Evolutionary conservation across 2,888 invertebrate genomes (phyloP).

Genomic region (Luffia ferchaultella): DNA sequence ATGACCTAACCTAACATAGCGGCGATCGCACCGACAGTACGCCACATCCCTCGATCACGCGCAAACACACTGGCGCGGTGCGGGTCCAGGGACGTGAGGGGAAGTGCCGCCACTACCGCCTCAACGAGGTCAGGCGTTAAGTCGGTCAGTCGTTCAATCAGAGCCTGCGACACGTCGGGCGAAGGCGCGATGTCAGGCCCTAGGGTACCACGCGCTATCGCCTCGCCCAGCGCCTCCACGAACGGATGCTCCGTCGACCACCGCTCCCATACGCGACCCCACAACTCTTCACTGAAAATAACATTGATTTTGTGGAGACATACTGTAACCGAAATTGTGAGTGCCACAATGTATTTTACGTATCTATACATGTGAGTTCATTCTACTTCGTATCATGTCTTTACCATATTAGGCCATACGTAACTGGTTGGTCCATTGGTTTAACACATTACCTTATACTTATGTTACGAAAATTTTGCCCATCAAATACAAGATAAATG

Average conservation of each 20-base stretch:
- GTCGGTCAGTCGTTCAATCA: conserved; percentile 71
- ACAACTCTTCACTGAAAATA: conserved; percentile 41
- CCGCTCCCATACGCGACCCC: conserved; percentile 49
- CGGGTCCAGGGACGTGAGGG: conserved; percentile 47
- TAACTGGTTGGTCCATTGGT: no score
- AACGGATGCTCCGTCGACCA: conserved; percentile 61
- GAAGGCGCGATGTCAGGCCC: conserved; percentile 63
- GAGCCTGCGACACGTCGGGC: conserved; percentile 68
- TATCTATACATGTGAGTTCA: no score
- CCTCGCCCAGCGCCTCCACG: conserved; percentile 70
- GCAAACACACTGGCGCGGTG: conserved; percentile 52
- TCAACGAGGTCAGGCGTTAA: conserved; percentile 73
- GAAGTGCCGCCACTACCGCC: conserved; percentile 66
- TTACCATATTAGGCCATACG: no score
- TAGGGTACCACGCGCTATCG: conserved; percentile 71
- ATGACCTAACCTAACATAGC: conserved; percentile 46
- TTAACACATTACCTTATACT: no score
- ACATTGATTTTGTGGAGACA: no score
- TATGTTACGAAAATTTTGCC: no score
- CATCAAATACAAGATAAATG: no score
- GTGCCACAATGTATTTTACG: not conserved
- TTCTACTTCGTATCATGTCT: no score
- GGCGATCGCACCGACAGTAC: conserved; percentile 48
- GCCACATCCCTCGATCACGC: conserved; percentile 40
- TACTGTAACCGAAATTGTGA: not conserved